Evolutionary conservation across 1,140 invertebrate species (phyloP).

Genomic region (Drosophila nigrodunni): DNA sequence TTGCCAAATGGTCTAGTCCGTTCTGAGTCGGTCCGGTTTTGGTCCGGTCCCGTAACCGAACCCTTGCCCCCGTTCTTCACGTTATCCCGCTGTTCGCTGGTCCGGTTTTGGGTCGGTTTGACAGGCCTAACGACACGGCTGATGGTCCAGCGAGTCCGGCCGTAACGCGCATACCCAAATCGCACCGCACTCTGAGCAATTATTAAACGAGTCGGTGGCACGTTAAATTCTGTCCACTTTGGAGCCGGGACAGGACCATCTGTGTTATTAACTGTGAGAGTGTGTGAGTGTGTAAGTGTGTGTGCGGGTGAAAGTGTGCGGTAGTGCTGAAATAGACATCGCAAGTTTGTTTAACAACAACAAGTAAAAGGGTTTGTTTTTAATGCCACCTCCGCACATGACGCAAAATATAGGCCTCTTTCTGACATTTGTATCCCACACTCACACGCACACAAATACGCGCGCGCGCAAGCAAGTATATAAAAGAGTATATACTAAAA

Average conservation of each 20-base stretch:
- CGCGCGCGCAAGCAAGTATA: constrained; percentile 19
- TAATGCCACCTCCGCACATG: constrained; percentile 56
- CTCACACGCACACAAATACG: constrained; percentile 19
- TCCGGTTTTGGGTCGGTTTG: constrained; percentile 60
- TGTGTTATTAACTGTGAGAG: constrained; percentile 53
- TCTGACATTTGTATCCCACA: constrained; percentile 36
- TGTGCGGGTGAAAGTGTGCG: constrained; percentile 18
- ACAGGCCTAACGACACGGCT: constrained; percentile 74
- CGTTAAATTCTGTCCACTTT: constrained; percentile 83
- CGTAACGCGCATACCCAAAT: constrained; percentile 69
- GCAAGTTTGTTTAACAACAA: constrained; percentile 82
- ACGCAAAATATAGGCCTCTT: constrained; percentile 54
- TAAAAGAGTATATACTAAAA: constrained; percentile 9
- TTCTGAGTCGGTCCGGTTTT: constrained; percentile 41
- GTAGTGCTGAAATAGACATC: constrained; percentile 74
- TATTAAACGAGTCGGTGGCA: constrained; percentile 83
- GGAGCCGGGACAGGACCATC: constrained; percentile 59
- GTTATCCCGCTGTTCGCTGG: constrained; percentile 41
- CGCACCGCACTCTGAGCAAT: constrained; percentile 79
- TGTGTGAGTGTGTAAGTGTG: constrained; percentile 19
- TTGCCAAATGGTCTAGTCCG: constrained; percentile 54
- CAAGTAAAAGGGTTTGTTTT: constrained; percentile 80
- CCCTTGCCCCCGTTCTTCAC: constrained; percentile 26
- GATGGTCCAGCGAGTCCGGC: constrained; percentile 57
- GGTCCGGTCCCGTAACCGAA: constrained; percentile 9